Conservation (phyloP, 2,113 vertebrate genomes). For the Xiphophorus couchianus region DNA sequence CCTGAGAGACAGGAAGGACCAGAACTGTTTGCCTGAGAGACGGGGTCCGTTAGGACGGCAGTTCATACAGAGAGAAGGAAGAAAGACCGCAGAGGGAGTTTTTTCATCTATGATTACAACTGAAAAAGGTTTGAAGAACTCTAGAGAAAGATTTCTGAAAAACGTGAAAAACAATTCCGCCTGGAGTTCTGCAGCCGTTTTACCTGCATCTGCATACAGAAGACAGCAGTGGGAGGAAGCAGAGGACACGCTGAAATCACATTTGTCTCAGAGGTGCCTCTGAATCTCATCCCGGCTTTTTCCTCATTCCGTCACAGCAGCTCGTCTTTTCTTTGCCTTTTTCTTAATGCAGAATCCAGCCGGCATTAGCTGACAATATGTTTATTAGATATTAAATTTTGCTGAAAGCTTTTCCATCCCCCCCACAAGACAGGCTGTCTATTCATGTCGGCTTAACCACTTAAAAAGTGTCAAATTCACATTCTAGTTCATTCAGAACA, state of each 20-base stretch:
- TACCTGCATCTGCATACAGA: slow-evolving; percentile 20
- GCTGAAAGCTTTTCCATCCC: slow-evolving; percentile 10
- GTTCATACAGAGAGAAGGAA: slow-evolving; percentile 47
- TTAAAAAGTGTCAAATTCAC: slow-evolving; percentile 10
- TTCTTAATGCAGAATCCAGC: slow-evolving; percentile 28
- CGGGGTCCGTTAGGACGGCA: slow-evolving; percentile 52
- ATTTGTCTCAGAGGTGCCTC: not conserved
- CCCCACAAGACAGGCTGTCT: not conserved
- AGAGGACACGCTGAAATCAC: slow-evolving; percentile 30
- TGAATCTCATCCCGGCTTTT: slow-evolving; percentile 21
- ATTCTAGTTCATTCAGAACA: slow-evolving; percentile 8
- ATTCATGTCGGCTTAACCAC: slow-evolving; percentile 11
- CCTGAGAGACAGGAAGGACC: slow-evolving; percentile 38
- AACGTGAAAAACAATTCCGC: slow-evolving; percentile 31
- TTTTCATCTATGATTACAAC: slow-evolving; percentile 20
- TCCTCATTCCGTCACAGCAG: slow-evolving; percentile 35
- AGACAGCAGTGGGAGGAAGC: slow-evolving; percentile 7
- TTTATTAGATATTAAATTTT: slow-evolving; percentile 34
- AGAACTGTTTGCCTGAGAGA: slow-evolving; percentile 58
- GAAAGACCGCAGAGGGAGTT: slow-evolving; percentile 47
- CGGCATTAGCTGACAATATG: slow-evolving; percentile 26
- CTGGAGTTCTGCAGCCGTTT: slow-evolving; percentile 19
- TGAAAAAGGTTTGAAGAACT: slow-evolving; percentile 59
- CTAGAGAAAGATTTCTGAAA: slow-evolving; percentile 53
- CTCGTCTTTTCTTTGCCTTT: not conserved